Evolutionary conservation across 2,888 invertebrate genomes (phyloP), one percentile per base, ranked within the genome.

Genomic region (Teinopalpus imperialis): DNA sequence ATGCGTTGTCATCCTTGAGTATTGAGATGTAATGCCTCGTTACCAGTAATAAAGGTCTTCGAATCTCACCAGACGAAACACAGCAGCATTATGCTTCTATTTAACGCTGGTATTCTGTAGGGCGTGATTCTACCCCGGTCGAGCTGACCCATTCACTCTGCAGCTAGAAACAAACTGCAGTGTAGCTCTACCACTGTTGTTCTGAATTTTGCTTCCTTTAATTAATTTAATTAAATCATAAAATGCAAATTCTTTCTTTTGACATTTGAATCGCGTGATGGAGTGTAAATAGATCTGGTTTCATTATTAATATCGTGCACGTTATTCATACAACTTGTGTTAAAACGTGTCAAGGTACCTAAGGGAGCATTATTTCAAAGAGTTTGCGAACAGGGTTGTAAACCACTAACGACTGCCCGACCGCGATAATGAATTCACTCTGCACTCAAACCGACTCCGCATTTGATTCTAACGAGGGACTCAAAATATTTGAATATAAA

Each of bases 341-440:
- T 53, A 58, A 59, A 67, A 61, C 59, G 57, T 56, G 57, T 56
- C 60, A 63, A 66, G 71, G 73, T 62, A 66, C 69, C 76, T 55
- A 49, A 41, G 78, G 77, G 78, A 75, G 72, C 74, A 75, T 80
- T 81, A 81, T 80, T 79, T 77, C 76, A 76, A 75, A 76, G 81
- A 79, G 80, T 77, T 76, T 68, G 75, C 64, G 75, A 81, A 75
- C 76, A 72, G 68, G 67, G 72, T 72, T 71, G 77, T 79, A 74
- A 81, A 80, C 81, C 79, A 67, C 83, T 82, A 82, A 82, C 81
- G 81, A 81, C 79, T 77, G 75, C 74, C 70, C 74, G 69, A 73
- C 79, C 77, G 69, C 78, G 66, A 72, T 81, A 81, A 82, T 83
- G 82, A 82, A 81, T 81, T 78, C 81, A 70, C 73, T 73, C 72